Conservation (phyloP, 1,140 invertebrate species). For the Monomorium pharaonis region DNA sequence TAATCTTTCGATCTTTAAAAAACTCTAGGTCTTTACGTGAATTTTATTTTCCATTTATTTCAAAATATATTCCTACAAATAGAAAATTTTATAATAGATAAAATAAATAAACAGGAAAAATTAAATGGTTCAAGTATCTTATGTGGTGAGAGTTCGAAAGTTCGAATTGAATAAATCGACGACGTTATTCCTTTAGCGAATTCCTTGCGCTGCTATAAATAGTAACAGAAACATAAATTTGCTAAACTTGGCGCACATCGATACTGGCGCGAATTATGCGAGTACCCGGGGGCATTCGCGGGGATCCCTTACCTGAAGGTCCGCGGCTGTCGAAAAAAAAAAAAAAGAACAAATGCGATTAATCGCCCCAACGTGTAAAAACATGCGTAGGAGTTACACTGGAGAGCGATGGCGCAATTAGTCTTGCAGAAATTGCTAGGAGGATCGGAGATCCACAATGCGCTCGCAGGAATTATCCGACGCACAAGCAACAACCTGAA, state of each 20-base stretch:
- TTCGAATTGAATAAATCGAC: neutral
- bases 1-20: no score
- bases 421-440: slow-evolving; percentile 44
- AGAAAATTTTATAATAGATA: no score
- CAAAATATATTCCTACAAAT: no score
- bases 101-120: no score
- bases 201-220: neutral
- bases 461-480: slow-evolving; percentile 58
- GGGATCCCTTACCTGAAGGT: neutral
- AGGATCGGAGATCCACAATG: slow-evolving; percentile 56
- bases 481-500: slow-evolving; percentile 35
- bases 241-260: slow-evolving; percentile 3
- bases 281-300: neutral
- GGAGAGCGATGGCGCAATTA: slow-evolving; percentile 61
- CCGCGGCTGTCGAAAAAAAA: neutral
- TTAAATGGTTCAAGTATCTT: no score
- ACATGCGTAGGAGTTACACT: slow-evolving; percentile 62
- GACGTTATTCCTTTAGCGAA: neutral
- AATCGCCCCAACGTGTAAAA: slow-evolving; percentile 56
- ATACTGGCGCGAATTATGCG: slow-evolving; percentile 5
- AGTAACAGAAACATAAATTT: neutral
- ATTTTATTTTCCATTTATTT: no score
- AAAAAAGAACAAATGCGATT: slow-evolving; percentile 57
- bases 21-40: no score
- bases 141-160: neutral